Percentiles rank a stretch among this genome's conserved stretches.
Evolutionary conservation across 2,797 vertebrate species (phyloP).

Genomic region (Arctocebus calabarensis): DNA sequence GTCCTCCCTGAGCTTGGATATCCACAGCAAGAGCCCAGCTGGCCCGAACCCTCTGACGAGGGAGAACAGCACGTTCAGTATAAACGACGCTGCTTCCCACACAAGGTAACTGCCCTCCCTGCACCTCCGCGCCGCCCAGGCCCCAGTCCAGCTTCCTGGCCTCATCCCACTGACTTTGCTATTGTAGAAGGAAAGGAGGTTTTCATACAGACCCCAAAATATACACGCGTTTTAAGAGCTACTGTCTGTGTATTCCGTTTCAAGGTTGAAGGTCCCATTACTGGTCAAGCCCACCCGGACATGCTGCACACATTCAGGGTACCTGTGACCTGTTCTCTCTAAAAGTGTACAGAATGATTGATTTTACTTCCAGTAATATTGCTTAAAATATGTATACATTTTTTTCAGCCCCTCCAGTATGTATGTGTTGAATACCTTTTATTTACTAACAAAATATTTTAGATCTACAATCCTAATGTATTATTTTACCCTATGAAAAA

Average conservation of each 20-base stretch:
- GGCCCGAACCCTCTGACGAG: constrained; percentile 89
- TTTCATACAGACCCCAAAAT: not conserved
- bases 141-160: no score
- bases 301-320: no score
- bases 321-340: no score
- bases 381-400: no score
- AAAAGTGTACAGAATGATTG: no score
- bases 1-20: constrained; percentile 89
- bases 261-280: no score
- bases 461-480: not conserved
- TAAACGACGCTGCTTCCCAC: constrained; percentile 92
- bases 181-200: not conserved
- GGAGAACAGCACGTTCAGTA: constrained; percentile 91
- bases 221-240: no score
- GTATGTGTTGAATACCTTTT: not conserved
- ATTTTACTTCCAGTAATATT: no score
- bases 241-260: no score
- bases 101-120: constrained; percentile 90
- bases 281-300: no score
- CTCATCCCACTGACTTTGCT: accelerated
- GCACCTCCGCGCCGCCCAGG: accelerated
- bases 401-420: not conserved
- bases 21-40: constrained; percentile 90
- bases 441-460: not conserved
- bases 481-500: constrained; percentile 27